Evolutionary conservation across 2,113 vertebrate genomes (phyloP), one percentile per base, ranked within the genome.

Genomic region (Poecilia latipinna): DNA sequence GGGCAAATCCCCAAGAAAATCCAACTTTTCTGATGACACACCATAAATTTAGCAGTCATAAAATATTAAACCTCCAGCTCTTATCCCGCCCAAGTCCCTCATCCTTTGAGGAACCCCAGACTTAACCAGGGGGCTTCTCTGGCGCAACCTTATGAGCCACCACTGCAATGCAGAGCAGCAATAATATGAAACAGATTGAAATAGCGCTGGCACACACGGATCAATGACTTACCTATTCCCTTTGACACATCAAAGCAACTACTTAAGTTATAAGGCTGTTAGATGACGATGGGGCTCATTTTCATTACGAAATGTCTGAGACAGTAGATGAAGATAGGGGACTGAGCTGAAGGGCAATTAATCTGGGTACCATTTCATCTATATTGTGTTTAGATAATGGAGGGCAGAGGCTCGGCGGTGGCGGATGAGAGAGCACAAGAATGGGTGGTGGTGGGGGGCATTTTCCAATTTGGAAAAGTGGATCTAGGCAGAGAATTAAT

Each of bases 241-340:
- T 90, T 82, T 85, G 74, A 84, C 82, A 90, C 88, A 90, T 92
- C 86, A 90, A 90, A 91, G 79, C 11, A 26, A 77, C 85, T 90
- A 67, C 86, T 90, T 86, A 80, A 87, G 85, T 91, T 78, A 82
- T 85, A 86, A 8, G 12, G 72, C 77, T 66, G 69, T 83, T 77
- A 82, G 89, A 79, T 15, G 70, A 67, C 67, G 32, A 84, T 69
- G 82, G 78, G 79, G 74, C 72, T 85, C 74, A 87, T 82, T 89
- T 87, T 88, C 82, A 89, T 88, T 76, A 86, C 77, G 63, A 83
- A 84, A 39, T 6, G 28, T 5, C 42, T 82, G 77, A 82, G 82
- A 92, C 85, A 70, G 86, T 61, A 54, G 71, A 79, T 65, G 84
- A 84, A 70, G 79, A 89, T 90, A 88, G 74, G 66, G 70, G 83